These are phyloP conservation scores for Tiliacea aurago DNA, from an alignment of 2,888 invertebrate species.

Conservation along the genomic window DNA sequence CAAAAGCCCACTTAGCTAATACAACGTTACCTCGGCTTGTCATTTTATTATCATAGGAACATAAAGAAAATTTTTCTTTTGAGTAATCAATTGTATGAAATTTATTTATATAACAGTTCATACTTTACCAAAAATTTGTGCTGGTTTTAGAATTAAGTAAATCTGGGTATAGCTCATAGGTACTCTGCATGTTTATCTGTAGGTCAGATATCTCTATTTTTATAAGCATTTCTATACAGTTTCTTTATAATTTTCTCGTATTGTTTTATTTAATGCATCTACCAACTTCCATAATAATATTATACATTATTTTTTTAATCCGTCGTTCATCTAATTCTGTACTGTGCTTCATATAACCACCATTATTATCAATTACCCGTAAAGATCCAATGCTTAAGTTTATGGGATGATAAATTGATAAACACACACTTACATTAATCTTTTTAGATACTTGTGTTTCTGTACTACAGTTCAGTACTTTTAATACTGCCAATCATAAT, in stretches of 20 bases:
- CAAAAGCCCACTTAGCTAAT: constrained; percentile 42
- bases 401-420: constrained; percentile 2
- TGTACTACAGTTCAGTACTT: not conserved
- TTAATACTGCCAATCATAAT: no score
- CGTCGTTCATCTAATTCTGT: not conserved
- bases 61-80: not conserved
- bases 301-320: not conserved
- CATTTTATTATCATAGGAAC: constrained; percentile 15
- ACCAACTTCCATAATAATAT: not conserved
- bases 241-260: not conserved
- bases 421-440: not conserved
- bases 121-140: not conserved
- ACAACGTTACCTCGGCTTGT: constrained; percentile 32
- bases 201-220: not conserved
- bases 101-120: not conserved
- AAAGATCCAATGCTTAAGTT: not conserved
- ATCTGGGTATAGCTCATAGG: not conserved
- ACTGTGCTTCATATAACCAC: not conserved
- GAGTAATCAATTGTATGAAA: not conserved
- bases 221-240: not conserved
- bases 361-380: not conserved
- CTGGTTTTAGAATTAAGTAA: not conserved
- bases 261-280: not conserved
- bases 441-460: not conserved
- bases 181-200: not conserved